These are phyloP conservation scores for Mionectes olivaceus DNA, from an alignment of 2,797 vertebrate genomes.

Conservation along the genomic window DNA sequence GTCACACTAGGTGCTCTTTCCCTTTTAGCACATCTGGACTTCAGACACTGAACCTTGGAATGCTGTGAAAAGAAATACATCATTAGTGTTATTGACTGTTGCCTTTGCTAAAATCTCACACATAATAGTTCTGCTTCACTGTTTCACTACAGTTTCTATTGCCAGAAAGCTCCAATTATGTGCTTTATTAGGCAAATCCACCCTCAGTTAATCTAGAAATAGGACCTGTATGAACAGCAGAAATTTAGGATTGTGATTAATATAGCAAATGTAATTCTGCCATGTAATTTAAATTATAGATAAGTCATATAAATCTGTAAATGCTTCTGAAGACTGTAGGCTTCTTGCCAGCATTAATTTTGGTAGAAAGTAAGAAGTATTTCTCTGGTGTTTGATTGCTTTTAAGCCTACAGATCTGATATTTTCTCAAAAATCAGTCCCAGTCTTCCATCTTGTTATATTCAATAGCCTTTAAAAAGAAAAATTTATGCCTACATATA, in stretches of 20 bases:
- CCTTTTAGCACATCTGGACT: background rate
- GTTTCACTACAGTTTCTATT: background rate
- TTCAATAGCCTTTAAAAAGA: background rate
- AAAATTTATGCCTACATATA: background rate
- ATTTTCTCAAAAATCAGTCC: background rate
- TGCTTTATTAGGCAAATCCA: background rate
- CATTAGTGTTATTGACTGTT: background rate
- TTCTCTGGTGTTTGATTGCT: background rate
- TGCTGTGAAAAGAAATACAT: background rate
- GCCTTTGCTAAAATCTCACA: background rate
- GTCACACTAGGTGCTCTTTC: background rate
- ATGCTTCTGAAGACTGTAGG: background rate
- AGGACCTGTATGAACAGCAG: background rate
- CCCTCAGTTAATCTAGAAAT: slow-evolving; percentile 9
- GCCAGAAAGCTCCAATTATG: background rate
- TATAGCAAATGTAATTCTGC: slow-evolving; percentile 20
- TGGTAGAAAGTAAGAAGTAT: background rate
- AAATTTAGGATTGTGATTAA: slow-evolving; percentile 23
- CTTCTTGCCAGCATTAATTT: slow-evolving; percentile 13
- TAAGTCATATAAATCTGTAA: slow-evolving; percentile 13
- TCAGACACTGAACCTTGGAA: background rate
- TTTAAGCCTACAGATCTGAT: background rate
- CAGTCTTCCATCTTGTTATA: background rate
- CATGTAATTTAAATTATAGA: background rate
- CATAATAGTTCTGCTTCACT: background rate